Base-by-base conservation (phyloP, 2,113 vertebrate species). In the Dicerorhinus sumatrensis region DNA sequence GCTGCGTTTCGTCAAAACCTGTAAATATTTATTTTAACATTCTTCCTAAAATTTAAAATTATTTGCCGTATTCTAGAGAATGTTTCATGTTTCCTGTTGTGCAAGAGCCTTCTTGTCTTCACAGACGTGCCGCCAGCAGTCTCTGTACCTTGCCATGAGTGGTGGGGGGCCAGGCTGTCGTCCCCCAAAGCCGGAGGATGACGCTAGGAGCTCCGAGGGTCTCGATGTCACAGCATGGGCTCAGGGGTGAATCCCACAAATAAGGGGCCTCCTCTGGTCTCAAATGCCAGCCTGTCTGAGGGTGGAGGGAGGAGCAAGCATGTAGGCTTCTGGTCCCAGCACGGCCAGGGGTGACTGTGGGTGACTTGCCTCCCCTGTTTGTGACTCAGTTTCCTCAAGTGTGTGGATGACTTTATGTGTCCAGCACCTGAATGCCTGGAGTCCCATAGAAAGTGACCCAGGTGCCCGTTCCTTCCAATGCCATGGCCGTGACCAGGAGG, bases 1-100 rank as follows among this genome's bases (percentile, higher is more conserved):
- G 85, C 96, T 86, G 91, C 48, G 3, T 85, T 56, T 87, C 88
- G 25, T 94, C 88, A 72, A 86, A 94, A n/a, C 75, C 67, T 77
- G 81, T 73, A 88, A 92, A 82, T 62, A 36, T 93, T 95, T 93
- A 82, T 56, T 62, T 75, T 39, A 77, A 48, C 54, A 2, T 72
- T 81, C 87, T 79, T 76, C 86, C 91, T 89, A 31, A 89, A 72
- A 75, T 62, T 89, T 72, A 69, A 80, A 89, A 69, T 75, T 63
- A 58, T 94, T 77, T 93, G 70, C 88, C 14, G 1, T 67, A 20
- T 79, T 76, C 76, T 36, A 4, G 51, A 62, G 81, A 46, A 67
- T 29, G 75, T 17, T 63, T 75, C 33, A 0, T 17, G 42, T 82
- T 65, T 95, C 93, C 80, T 31, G 2, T 89, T 76, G 60, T 25